Evolutionary conservation across 2,113 vertebrate species (phyloP).

Genomic region (Clinocottus analis): DNA sequence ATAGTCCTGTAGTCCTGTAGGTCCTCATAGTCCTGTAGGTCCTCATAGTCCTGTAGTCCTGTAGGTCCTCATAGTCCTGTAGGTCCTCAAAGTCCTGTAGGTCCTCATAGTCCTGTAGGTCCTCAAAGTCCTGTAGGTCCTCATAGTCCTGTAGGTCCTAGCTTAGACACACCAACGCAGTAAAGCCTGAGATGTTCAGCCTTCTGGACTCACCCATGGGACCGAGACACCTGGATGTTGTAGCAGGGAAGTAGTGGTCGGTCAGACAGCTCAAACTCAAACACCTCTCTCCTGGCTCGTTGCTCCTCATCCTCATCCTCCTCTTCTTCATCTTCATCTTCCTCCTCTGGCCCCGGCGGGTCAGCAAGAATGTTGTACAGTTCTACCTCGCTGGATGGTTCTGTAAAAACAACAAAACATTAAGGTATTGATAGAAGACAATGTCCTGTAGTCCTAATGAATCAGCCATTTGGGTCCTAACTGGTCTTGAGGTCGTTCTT

Average conservation of each 20-base stretch:
- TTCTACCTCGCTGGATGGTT: slow-evolving; percentile 11
- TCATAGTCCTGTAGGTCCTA: no score
- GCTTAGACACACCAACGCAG: no score
- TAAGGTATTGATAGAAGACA: neutral
- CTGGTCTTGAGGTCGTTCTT: no score
- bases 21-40: no score
- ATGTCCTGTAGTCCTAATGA: neutral
- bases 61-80: no score
- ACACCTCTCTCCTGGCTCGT: slow-evolving; percentile 58
- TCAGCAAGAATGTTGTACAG: slow-evolving; percentile 55
- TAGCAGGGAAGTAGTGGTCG: slow-evolving; percentile 70
- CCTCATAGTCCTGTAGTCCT: no score
- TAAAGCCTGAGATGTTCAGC: neutral
- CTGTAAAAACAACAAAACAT: slow-evolving; percentile 20
- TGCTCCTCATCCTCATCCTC: slow-evolving; percentile 52
- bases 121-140: no score
- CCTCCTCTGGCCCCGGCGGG: slow-evolving; percentile 62
- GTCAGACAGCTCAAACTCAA: slow-evolving; percentile 71
- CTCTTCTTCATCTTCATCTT: slow-evolving; percentile 55
- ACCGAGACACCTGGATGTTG: slow-evolving; percentile 60
- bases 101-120: no score
- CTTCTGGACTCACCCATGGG: slow-evolving; percentile 43
- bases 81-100: no score
- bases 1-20: no score
- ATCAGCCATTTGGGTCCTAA: neutral